phyloP scores from a whole-genome alignment of 2,888 invertebrate species.

The Melitaea athalia region DNA sequence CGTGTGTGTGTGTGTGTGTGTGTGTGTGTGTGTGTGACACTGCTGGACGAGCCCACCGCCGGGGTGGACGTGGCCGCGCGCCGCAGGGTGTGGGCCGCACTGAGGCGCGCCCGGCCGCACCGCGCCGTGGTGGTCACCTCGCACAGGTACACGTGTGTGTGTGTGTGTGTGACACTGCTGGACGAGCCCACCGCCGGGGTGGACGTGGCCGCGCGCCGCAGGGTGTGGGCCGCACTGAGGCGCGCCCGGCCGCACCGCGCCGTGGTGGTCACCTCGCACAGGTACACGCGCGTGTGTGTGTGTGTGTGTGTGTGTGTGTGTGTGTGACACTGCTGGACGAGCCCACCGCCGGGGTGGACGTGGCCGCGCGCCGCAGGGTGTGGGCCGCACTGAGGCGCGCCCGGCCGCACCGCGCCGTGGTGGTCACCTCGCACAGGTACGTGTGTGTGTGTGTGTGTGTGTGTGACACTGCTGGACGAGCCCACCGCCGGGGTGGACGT shows the following conservation, averaged over 20 bases:
- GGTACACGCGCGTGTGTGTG: no score
- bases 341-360: conserved; percentile 87
- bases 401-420: conserved; percentile 78
- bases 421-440: conserved; percentile 85
- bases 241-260: conserved; percentile 78
- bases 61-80: conserved; percentile 87
- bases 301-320: no score
- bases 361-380: conserved; percentile 83
- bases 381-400: conserved; percentile 83
- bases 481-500: conserved; percentile 88
- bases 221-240: conserved; percentile 83
- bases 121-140: conserved; percentile 85
- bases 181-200: conserved; percentile 89
- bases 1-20: no score
- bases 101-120: conserved; percentile 73
- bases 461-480: conserved; percentile 85
- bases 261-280: conserved; percentile 85
- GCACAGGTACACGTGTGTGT: conserved; percentile 68
- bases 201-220: conserved; percentile 85
- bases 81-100: conserved; percentile 84
- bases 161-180: conserved; percentile 76
- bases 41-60: conserved; percentile 88
- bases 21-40: conserved; percentile 62
- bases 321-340: conserved; percentile 85
- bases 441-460: no score